Evolutionary conservation across 1,140 invertebrate species (phyloP), one percentile per base, ranked within the genome.

Genomic region (Drosophila sproati): DNA sequence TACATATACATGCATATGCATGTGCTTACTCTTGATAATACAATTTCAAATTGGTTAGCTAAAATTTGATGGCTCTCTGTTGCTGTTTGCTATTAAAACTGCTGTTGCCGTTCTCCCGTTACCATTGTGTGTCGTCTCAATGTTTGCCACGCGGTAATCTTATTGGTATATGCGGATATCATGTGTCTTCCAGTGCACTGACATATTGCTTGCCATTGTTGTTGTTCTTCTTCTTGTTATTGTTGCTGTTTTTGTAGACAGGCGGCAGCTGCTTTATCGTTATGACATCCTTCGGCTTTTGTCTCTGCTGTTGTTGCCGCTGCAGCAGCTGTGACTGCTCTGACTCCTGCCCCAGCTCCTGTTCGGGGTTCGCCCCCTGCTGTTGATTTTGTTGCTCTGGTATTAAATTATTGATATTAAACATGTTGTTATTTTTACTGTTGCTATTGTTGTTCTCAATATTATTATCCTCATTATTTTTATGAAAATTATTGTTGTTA

Each of bases 241-340:
- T 73, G 61, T 39, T 66, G 29, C 12, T 68, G 52, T 77, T 20
- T 20, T 20, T 78, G 67, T 55, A 34, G 70, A 54, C 80, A 64
- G 73, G 69, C 54, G 85, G 72, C 67, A 91, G 73, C 73, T 91
- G 89, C 74, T 89, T 91, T 89, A 91, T 91, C 73, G 83, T 89
- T 76, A 91, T 86, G 51, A 89, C 80, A 80, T 91, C 89, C 85
- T 91, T 91, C 78, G 83, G 76, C 71, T 88, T 91, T 60, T 78
- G 64, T 69, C 72, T 64, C 57, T 67, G 66, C 48, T 81, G 50
- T 41, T 72, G 54, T 66, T 77, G 54, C 56, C 62, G 64, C 47
- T 59, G 32, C 52, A 82, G 54, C 61, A 72, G 61, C 51, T 69
- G 60, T 66, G 70, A 59, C 45, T 59, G 43, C 29, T 81, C 48